Base-by-base conservation (phyloP, 1,140 invertebrate species). In the Halotydeus destructor region DNA sequence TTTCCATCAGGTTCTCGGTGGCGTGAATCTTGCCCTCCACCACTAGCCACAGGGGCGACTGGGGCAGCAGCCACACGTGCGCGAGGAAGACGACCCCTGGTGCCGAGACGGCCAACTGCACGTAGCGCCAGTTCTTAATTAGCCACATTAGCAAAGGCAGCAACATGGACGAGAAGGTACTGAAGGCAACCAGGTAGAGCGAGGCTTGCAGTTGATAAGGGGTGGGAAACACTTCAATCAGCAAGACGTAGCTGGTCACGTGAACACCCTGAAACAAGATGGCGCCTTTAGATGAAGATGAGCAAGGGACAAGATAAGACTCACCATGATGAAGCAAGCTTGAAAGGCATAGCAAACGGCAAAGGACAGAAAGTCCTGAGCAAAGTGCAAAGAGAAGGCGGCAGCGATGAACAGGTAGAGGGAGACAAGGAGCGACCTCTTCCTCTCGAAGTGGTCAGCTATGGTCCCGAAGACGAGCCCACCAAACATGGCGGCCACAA, bases 151-250 rank as follows among this genome's bases (percentile, higher is more conserved):
- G 16, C 16, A 47, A 12, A 14, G 45, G 41, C 11, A 47, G 8
- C 8, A 47, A 9, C 23, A 43, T 31, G 3, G 26, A n/a, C 5
- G 41, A 26, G 12, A 43, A 16, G 8, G 38, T 35, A n/a, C 22
- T 3, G 26, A 47, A 47, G 3, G 18, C 25, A 5, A 16, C 22
- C 32, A 16, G 43, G 16, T 36, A 58, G 18, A 64, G 54, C 1
- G 61, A 62, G 1, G 67, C 60, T 44, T 61, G 49, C 9, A 67
- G 62, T 11, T 69, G 58, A 34, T 57, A 54, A 18, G 52, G 57
- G 1, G 58, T 54, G 2, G 68, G 62, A 33, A 69, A 67, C 3
- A 69, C 51, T 51, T 72, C 70, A 31, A 65, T 36, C 3, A 60
- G 53, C n/a, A 67, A 47, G 21, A 61, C 55, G 41, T 58, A 64